Conservation (phyloP, 2,888 invertebrate species). For the Furcula furcula region DNA sequence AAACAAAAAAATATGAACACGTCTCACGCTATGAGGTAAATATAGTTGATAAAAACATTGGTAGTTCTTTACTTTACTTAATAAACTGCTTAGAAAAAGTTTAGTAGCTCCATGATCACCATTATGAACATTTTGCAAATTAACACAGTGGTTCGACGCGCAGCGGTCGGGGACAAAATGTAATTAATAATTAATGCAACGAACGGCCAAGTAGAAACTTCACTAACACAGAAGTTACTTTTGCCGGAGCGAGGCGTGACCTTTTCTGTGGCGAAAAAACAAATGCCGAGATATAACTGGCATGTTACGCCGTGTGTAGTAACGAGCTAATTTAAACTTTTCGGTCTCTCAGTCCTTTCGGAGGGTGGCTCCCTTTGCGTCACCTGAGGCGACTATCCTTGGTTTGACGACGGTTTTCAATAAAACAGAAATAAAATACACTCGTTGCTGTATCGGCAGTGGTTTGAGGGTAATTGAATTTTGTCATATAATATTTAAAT, state of each 20-base stretch:
- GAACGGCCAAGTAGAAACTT: constrained; percentile 53
- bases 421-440: constrained; percentile 53
- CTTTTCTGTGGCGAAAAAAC: constrained; percentile 73
- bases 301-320: constrained; percentile 68
- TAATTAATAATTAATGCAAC: constrained; percentile 70
- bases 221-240: constrained; percentile 61
- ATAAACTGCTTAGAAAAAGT: constrained; percentile 9
- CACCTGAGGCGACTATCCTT: constrained; percentile 71
- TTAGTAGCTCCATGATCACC: constrained; percentile 16
- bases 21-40: too few relatives aligned
- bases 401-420: constrained; percentile 61
- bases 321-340: constrained; percentile 82
- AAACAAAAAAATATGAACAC: too few relatives aligned
- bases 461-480: constrained; percentile 20
- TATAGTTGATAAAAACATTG: too few relatives aligned
- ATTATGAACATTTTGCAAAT: constrained; percentile 36
- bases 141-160: constrained; percentile 39
- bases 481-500: too few relatives aligned
- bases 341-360: constrained; percentile 63
- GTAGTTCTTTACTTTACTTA: neutral
- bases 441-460: constrained; percentile 31
- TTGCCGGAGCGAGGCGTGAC: constrained; percentile 41
- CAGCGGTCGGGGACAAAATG: constrained; percentile 31
- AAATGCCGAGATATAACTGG: constrained; percentile 66
- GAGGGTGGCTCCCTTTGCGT: constrained; percentile 59